Evolutionary conservation across 2,113 vertebrate species (phyloP).

Genomic region (Microcebus tavaratra): DNA sequence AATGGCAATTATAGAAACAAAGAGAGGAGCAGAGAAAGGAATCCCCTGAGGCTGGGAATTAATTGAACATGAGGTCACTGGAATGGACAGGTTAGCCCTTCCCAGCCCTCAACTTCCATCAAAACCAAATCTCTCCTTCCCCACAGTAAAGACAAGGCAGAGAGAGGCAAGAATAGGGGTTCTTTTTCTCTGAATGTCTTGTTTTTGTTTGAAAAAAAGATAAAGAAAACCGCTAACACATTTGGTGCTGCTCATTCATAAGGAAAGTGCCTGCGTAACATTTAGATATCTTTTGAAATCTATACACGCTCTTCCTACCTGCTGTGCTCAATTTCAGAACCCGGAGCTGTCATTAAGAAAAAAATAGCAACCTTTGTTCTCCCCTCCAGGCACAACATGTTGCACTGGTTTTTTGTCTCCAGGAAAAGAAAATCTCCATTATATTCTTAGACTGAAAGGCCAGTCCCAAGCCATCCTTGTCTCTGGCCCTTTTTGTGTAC

Average conservation of each 20-base stretch:
- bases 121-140: not conserved
- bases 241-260: conserved; percentile 47
- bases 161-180: not conserved
- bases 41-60: conserved; percentile 52
- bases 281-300: conserved; percentile 72
- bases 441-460: conserved; percentile 30
- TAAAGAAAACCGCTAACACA: not conserved
- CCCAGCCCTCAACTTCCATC: not conserved
- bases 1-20: conserved; percentile 63
- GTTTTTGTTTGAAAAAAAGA: not conserved
- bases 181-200: conserved; percentile 14
- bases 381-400: conserved; percentile 58
- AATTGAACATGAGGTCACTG: conserved; percentile 58
- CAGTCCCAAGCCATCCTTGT: not conserved
- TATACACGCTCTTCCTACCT: conserved; percentile 58
- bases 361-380: conserved; percentile 75
- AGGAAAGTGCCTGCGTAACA: not conserved
- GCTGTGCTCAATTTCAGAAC: conserved; percentile 76
- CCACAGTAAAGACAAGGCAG: not conserved
- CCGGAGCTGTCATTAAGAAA: conserved; percentile 68
- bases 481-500: not conserved
- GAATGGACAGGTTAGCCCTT: conserved; percentile 28
- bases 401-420: conserved; percentile 38
- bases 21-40: conserved; percentile 7
- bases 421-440: not conserved